These are phyloP conservation scores for Falco peregrinus DNA, from an alignment of 2,797 vertebrate species.

Conservation along the genomic window DNA sequence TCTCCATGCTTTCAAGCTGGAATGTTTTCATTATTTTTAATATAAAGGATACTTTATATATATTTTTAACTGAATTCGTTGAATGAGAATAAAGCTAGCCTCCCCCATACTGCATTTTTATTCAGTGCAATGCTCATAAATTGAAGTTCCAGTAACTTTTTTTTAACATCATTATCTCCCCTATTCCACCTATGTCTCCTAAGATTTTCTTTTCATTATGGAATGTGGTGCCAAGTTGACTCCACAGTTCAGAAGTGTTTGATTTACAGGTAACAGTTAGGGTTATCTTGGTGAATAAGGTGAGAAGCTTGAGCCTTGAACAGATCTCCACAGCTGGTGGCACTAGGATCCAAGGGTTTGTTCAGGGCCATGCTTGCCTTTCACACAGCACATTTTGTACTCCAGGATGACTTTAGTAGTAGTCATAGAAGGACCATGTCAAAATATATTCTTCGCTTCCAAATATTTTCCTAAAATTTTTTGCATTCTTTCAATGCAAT, in stretches of 20 bases:
- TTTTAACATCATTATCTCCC: not conserved
- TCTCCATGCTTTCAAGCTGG: not conserved
- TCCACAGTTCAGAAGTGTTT: not conserved
- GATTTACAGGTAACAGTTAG: not conserved
- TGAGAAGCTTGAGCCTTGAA: not conserved
- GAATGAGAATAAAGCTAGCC: not conserved
- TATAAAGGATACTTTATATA: not conserved
- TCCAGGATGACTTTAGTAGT: not conserved
- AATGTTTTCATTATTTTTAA: conserved; percentile 52
- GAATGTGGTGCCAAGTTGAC: not conserved
- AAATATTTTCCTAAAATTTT: not conserved
- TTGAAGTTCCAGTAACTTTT: not conserved
- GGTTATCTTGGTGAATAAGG: not conserved
- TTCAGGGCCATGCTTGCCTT: not conserved
- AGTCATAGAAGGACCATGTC: not conserved
- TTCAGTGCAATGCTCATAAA: not conserved
- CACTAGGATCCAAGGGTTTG: not conserved
- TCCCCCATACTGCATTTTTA: not conserved
- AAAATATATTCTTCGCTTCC: not conserved
- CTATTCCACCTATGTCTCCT: not conserved
- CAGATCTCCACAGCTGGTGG: not conserved
- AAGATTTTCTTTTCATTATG: not conserved
- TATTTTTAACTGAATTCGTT: not conserved
- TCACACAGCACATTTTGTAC: not conserved
- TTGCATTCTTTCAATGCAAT: not conserved